A percentile compares a stretch with the other conserved stretches of the same genome.
Conservation (phyloP, 2,113 vertebrate species). For the Apistogramma diplotaenia region DNA sequence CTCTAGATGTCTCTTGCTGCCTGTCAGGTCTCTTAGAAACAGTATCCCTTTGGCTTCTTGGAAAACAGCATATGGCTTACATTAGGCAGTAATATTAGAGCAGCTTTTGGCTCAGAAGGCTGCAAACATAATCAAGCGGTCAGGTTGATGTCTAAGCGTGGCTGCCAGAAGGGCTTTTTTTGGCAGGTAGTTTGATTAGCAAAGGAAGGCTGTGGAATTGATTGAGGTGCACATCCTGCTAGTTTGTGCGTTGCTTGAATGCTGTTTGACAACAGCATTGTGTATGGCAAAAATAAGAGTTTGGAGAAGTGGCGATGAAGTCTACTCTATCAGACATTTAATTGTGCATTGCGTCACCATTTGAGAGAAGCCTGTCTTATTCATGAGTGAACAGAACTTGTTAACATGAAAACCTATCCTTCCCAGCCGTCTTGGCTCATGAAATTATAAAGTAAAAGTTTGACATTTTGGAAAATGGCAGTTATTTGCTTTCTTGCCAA, state of each 20-base stretch:
- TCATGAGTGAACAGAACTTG: background rate
- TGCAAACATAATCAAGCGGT: slow-evolving; percentile 65
- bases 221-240: slow-evolving; percentile 46
- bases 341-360: background rate
- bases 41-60: slow-evolving; percentile 40
- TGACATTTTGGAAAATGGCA: background rate
- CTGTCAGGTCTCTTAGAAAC: slow-evolving; percentile 52
- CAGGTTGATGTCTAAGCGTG: slow-evolving; percentile 59
- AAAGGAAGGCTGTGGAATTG: slow-evolving; percentile 50
- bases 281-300: background rate
- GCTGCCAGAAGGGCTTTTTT: slow-evolving; percentile 60
- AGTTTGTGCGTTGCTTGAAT: background rate
- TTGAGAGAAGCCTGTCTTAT: background rate
- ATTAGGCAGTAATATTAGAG: slow-evolving; percentile 62
- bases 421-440: background rate
- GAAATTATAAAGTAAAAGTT: background rate
- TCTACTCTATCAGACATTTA: background rate
- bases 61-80: slow-evolving; percentile 53
- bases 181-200: slow-evolving; percentile 59
- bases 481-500: background rate
- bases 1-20: slow-evolving; percentile 17
- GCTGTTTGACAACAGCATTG: background rate
- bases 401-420: background rate
- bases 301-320: background rate
- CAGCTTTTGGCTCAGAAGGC: slow-evolving; percentile 36